Evolutionary conservation across 2,113 vertebrate genomes (phyloP), one percentile per base, ranked within the genome.

Genomic region (Rhinoderma darwinii): DNA sequence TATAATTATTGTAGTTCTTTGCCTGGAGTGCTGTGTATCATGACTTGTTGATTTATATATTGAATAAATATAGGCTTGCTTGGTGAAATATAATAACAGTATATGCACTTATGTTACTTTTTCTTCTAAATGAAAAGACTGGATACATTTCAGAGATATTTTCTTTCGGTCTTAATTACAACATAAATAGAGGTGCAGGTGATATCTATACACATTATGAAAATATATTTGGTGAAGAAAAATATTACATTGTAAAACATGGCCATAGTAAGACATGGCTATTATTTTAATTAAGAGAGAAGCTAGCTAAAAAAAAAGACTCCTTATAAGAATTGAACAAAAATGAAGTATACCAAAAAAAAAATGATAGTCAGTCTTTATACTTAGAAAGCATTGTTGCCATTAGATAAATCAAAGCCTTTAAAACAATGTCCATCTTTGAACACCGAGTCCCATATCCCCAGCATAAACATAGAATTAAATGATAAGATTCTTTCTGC

Each of bases 1-100:
- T 82, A 59, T 82, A 82, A 87, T 87, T 82, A 82, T 82, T 87
- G 86, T 75, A 63, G 86, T 75, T 37, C 79, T 87, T 82, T 74
- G 86, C 74, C 59, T 75, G 86, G 86, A 82, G 79, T 63, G 79
- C 68, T 82, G 22, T 75, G 86, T 87, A 82, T 82, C 86, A 74
- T 75, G 79, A 35, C 79, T 87, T 86, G 84, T 86, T 86, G 76
- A 82, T 87, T 87, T 82, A 50, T 81, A 82, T 82, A 68, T 74
- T 82, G 68, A 74, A 87, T 87, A 82, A 87, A 87, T 87, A 87
- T 82, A 82, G 79, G 27, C 63, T 73, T 20, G 77, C 68, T 44
- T 74, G 30, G n/a, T 81, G 37, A 82, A 87, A 73, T 43, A 87
- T 82, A 63, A 87, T 41, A 82, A 41, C 50, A 68, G 59, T 44